These are phyloP conservation scores for Bergia puertoricense DNA, from an alignment of 92 coral and sea anemone genomes.

Conservation along the genomic window DNA sequence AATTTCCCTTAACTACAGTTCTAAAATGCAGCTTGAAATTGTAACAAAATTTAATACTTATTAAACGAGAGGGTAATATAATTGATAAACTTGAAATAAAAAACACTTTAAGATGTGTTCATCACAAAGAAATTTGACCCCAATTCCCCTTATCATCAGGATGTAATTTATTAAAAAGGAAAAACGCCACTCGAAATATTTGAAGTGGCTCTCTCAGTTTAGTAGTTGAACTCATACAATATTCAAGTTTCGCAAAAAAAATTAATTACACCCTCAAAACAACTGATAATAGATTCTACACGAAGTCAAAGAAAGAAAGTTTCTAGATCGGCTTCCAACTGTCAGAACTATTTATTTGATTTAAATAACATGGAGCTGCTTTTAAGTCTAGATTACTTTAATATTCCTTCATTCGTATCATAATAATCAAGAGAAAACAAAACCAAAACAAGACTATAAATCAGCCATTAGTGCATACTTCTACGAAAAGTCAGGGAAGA, in stretches of 20 bases:
- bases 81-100: constrained; percentile 18
- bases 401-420: background rate
- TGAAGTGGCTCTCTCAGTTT: background rate
- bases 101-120: constrained; percentile 21
- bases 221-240: background rate
- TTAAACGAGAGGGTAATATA: background rate
- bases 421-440: constrained; percentile 10
- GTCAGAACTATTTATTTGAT: constrained; percentile 2
- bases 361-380: background rate
- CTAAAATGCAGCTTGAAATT: constrained; percentile 21
- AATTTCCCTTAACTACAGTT: background rate
- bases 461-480: background rate
- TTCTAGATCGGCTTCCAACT: background rate
- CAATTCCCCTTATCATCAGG: background rate
- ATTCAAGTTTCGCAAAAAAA: background rate
- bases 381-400: constrained; percentile 1
- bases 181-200: constrained; percentile 3
- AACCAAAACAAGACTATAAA: background rate
- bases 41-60: constrained; percentile 31
- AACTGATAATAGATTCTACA: background rate
- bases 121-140: constrained; percentile 27
- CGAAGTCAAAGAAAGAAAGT: background rate
- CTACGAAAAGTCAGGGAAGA: background rate
- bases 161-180: background rate
- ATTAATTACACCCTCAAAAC: background rate